Evolutionary conservation across 2,888 invertebrate genomes (phyloP).

Genomic region (Trachelus iudaicus): DNA sequence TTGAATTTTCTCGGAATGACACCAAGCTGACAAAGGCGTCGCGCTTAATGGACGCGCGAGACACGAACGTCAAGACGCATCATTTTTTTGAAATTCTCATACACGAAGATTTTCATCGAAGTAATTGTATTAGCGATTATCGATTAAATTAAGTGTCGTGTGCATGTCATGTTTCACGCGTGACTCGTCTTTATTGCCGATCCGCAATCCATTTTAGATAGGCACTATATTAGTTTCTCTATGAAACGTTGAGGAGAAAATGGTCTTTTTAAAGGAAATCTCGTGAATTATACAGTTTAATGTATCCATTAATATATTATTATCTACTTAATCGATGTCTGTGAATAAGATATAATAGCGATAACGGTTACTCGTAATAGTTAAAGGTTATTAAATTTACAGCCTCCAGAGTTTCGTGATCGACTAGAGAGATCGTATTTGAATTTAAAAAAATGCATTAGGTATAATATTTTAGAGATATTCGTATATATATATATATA

Average conservation of each 20-base stretch:
- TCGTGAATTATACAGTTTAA: conserved; percentile 26
- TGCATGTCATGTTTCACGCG: conserved; percentile 33
- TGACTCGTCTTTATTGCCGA: conserved; percentile 10
- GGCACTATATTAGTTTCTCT: conserved; percentile 40
- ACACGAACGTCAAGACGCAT: not conserved
- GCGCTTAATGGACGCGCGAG: not conserved
- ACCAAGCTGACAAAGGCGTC: not conserved
- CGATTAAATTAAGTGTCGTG: conserved; percentile 42
- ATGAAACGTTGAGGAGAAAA: conserved; percentile 11
- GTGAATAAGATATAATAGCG: conserved; percentile 30
- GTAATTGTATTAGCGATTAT: conserved; percentile 18
- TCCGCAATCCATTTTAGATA: conserved; percentile 40
- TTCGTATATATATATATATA: not conserved
- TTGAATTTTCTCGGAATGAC: not conserved
- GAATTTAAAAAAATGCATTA: not conserved
- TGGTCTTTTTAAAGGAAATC: conserved; percentile 33
- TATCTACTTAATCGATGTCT: conserved; percentile 49
- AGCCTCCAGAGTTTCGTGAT: not conserved
- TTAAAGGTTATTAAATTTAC: not conserved
- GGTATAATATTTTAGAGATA: not conserved
- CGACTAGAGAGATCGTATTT: not conserved
- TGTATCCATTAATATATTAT: conserved; percentile 30
- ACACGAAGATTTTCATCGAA: conserved; percentile 32
- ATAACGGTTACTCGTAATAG: conserved; percentile 14
- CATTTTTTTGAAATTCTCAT: not conserved